Evolutionary conservation across 2,888 invertebrate species (phyloP).

Genomic region (Eupithecia tripunctaria): DNA sequence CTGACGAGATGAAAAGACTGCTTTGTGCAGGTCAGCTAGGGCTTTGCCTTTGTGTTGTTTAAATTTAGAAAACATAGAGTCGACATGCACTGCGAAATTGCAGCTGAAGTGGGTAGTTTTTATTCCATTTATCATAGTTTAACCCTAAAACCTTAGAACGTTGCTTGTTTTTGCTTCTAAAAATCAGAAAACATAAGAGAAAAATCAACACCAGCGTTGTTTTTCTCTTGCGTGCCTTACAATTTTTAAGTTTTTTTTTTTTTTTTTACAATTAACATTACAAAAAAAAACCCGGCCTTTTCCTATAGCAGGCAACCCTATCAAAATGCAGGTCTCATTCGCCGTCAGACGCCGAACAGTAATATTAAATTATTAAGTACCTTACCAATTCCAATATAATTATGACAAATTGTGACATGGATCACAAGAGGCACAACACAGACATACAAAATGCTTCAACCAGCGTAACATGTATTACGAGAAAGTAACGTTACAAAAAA

Average conservation of each 20-base stretch:
- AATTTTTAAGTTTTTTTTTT: too few relatives aligned
- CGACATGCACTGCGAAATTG: background rate
- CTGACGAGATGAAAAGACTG: constrained; percentile 53
- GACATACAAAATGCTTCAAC: too few relatives aligned
- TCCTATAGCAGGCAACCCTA: constrained; percentile 17
- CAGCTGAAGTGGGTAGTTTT: background rate
- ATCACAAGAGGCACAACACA: too few relatives aligned
- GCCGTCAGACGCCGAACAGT: constrained; percentile 56
- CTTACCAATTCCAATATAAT: too few relatives aligned
- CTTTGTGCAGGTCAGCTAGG: constrained; percentile 46
- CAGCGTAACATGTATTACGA: background rate
- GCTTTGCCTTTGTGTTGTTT: constrained; percentile 2
- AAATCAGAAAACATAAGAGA: background rate
- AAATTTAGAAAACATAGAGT: background rate
- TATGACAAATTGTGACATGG: too few relatives aligned
- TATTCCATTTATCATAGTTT: background rate
- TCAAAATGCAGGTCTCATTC: constrained; percentile 58
- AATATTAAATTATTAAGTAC: too few relatives aligned
- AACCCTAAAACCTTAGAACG: background rate
- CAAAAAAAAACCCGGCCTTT: background rate
- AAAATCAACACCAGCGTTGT: background rate
- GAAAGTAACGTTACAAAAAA: background rate
- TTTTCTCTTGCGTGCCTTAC: too few relatives aligned
- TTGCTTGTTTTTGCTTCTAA: background rate
- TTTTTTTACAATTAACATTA: too few relatives aligned